Evolutionary conservation across 2,888 invertebrate genomes (phyloP).

Genomic region (Steinernema hermaphroditum): DNA sequence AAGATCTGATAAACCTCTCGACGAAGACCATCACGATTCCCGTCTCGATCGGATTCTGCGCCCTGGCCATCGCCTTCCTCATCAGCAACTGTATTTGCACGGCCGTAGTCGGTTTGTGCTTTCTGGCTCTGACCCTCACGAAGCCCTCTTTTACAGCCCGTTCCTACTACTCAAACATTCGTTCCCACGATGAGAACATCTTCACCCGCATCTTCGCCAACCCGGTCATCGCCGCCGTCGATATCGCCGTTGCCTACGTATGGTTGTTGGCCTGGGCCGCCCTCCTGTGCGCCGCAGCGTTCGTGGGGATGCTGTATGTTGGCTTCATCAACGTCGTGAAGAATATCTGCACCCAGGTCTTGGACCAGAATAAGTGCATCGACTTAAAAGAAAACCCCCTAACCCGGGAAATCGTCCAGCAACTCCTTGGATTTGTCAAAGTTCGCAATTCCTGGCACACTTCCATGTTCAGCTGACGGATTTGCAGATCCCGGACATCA

Average conservation of each 20-base stretch:
- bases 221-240: constrained; percentile 16
- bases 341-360: background rate
- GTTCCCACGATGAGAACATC: constrained; percentile 13
- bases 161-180: constrained; percentile 21
- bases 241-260: background rate
- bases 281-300: constrained; percentile 6
- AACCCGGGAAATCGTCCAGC: background rate
- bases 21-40: constrained; percentile 12
- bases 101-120: background rate
- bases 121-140: background rate
- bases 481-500: constrained; percentile 31
- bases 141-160: background rate
- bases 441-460: background rate
- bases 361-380: background rate
- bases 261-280: constrained; percentile 5
- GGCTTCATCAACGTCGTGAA: constrained; percentile 6
- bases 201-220: constrained; percentile 22
- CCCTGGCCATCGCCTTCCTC: constrained; percentile 11
- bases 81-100: constrained; percentile 14
- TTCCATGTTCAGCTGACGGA: background rate
- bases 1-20: background rate
- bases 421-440: background rate
- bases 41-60: constrained; percentile 8
- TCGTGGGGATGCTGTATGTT: background rate
- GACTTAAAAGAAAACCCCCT: background rate